phyloP scores from a whole-genome alignment of 2,888 invertebrate genomes.

The Ormyrus rosae region DNA sequence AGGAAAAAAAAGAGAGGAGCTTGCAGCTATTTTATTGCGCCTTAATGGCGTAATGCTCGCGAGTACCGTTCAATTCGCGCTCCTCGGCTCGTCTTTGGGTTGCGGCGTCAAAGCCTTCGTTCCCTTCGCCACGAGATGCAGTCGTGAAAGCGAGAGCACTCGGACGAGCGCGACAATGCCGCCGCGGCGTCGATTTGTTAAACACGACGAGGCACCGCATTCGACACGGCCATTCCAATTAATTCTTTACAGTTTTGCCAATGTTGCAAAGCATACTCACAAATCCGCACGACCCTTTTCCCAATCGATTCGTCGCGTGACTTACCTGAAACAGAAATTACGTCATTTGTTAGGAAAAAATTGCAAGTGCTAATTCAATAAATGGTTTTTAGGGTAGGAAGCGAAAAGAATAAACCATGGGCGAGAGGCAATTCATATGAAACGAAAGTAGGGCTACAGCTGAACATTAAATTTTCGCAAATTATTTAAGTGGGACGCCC shows the following conservation, averaged over 20 bases:
- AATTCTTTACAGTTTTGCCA: constrained; percentile 5
- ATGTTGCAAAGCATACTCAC: not conserved
- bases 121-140: not conserved
- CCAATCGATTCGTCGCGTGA: not conserved
- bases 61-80: constrained; percentile 24
- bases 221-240: not conserved
- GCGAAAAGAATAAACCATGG: constrained; percentile 6
- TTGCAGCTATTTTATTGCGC: constrained; percentile 18
- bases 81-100: not conserved
- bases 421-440: constrained; percentile 8
- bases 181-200: not conserved
- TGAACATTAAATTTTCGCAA: constrained; percentile 25
- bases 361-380: not conserved
- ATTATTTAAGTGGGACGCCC: constrained; percentile 46
- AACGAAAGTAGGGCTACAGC: constrained; percentile 39
- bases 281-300: not conserved
- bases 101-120: too few relatives aligned
- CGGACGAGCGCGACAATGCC: not conserved
- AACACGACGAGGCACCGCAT: not conserved
- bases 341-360: not conserved
- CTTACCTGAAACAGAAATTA: constrained; percentile 42
- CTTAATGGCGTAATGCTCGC: constrained; percentile 22
- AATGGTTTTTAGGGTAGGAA: not conserved
- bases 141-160: constrained; percentile 40
- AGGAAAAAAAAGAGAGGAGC: constrained; percentile 6